Percentiles rank a stretch among this genome's conserved stretches.
These are phyloP conservation scores for Diadophis punctatus DNA, from an alignment of 2,113 vertebrate species.

Conservation along the genomic window DNA sequence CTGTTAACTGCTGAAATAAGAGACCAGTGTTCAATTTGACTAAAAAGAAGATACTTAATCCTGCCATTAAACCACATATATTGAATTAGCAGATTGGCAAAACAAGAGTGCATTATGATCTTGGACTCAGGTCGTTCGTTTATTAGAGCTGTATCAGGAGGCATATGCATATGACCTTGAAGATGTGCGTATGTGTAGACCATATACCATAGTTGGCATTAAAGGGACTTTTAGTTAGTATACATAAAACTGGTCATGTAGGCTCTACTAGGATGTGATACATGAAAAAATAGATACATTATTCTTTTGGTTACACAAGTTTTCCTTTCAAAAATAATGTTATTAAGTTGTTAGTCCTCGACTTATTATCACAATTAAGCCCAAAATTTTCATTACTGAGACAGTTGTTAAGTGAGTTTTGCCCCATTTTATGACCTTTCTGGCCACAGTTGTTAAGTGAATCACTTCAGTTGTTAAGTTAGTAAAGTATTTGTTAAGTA, in stretches of 20 bases:
- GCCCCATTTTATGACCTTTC: neutral
- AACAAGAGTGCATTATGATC: neutral
- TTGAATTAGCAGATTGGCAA: conserved; percentile 43
- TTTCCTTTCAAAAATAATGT: neutral
- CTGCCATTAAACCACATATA: conserved; percentile 16
- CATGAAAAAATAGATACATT: neutral
- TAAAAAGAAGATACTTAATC: conserved; percentile 54
- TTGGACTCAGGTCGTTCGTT: neutral
- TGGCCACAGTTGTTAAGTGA: neutral
- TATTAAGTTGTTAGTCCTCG: neutral
- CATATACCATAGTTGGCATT: neutral
- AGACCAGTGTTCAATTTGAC: conserved; percentile 49
- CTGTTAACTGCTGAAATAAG: conserved; percentile 65
- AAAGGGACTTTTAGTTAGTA: neutral
- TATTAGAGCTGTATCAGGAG: fast-evolving
- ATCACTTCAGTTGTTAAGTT: neutral
- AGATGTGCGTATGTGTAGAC: neutral
- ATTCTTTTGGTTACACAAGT: neutral
- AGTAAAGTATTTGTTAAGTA: neutral
- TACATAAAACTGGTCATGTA: neutral
- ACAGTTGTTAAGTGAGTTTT: neutral
- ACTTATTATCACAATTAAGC: neutral
- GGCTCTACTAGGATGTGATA: neutral
- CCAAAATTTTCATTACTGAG: neutral
- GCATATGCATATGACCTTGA: neutral